Evolutionary conservation across 2,797 vertebrate species (phyloP), one percentile per base, ranked within the genome.

Genomic region (Acanthurus tractus): DNA sequence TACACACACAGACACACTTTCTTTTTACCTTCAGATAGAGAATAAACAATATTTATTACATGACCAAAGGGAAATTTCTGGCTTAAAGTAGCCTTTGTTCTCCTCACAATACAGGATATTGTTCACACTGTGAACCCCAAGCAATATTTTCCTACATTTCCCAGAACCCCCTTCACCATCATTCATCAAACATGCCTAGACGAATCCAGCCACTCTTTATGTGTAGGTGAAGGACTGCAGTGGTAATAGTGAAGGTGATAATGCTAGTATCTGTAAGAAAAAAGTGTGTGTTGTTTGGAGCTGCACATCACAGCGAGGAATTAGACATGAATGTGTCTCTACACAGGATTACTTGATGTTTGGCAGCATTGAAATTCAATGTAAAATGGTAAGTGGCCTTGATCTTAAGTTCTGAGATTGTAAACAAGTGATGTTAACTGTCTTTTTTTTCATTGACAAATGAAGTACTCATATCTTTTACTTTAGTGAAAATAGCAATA

Each of bases 141-240:
- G n/a, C 36, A 58, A 4, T 61, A 8, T 49, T 50, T 49, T 70
- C 74, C 82, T 88, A 86, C 85, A 86, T 88, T 84, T 85, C 82
- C 86, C 86, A 87, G 54, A 80, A 79, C 2, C 72, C 15, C 70
- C 70, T 79, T 80, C 85, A 81, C 52, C 42, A 20, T 36, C 17
- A 29, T 54, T 56, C 23, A 50, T 6, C 6, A 68, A 85, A 91
- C 87, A 82, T 79, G 81, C 45, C 86, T 54, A 64, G 86, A 72
- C 84, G 23, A 77, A 79, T 82, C 65, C 52, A 38, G 56, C 23
- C 6, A 46, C 18, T 70, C 56, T 75, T 78, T 48, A 48, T 74
- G 46, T 67, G 49, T 45, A 65, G 76, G 25, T 50, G 66, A 59
- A 38, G 4, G 20, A 22, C 0, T 8, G 25, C 38, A 58, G 1